Base-by-base conservation (phyloP, 2,797 vertebrate species). In the Tenualosa thibaudeaui region DNA sequence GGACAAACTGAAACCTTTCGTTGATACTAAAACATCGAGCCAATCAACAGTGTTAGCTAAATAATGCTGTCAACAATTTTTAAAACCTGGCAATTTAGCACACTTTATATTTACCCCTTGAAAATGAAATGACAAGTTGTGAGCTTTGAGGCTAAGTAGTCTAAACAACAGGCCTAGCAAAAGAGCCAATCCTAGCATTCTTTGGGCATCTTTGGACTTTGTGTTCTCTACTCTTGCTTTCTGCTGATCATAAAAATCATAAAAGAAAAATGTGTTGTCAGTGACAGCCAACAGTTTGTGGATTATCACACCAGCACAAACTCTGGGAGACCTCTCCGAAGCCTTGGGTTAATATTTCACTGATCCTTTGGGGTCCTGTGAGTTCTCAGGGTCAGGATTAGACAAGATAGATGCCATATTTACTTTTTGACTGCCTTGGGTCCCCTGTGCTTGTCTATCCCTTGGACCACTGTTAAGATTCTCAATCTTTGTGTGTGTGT, bases 401-500 rank as follows among this genome's bases (percentile, higher is more conserved):
- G 40, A 82, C 71, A 75, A 83, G 83, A 82, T 81, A 82, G 60
- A 53, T 86, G 83, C 22, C 78, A 43, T 60, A 7, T 86, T 81
- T 84, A 53, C 85, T 62, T n/a, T 58, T 56, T 26, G 7, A 50
- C 56, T 26, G 68, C 37, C 37, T 6, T 43, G 68, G 68, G 15
- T 19, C 17, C 68, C 5, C 15, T 75, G 50, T 75, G 17, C 5
- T 37, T 31, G 37, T 71, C 37, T 43, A 24, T 40, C 68, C 19
- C 31, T 22, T 37, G 31, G 37, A 17, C 37, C 40, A 15, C 60
- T 65, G 26, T 65, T 65, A n/a, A 65, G 60, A 65, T 2, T 65
- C 24, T 65, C 50, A 51, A 7, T 51, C 50, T 46, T 46, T 46
- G 4, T 46, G 46, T 46, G 46, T 46, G 46, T 46, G 58, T 62